Conservation (phyloP, 2,888 invertebrate species). For the Drosophila engyochracea region DNA sequence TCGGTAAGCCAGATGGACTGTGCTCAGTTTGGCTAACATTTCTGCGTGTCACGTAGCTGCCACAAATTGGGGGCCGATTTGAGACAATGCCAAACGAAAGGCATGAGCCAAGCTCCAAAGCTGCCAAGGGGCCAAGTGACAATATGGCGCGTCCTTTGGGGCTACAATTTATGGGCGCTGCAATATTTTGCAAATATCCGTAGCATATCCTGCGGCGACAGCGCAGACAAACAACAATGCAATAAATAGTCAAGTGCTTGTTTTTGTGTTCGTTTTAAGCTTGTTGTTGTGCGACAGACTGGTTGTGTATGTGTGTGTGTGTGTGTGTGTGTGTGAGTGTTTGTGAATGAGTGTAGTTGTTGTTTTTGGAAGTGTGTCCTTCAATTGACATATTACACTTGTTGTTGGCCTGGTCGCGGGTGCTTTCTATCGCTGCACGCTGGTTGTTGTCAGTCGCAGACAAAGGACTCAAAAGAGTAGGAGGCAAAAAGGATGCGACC, state of each 20-base stretch:
- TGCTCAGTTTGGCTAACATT: conserved; percentile 10
- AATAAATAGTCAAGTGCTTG: conserved; percentile 73
- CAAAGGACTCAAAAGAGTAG: conserved; percentile 33
- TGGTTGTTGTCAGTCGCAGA: conserved; percentile 35
- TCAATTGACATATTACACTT: conserved; percentile 80
- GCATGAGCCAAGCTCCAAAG: conserved; percentile 34
- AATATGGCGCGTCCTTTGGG: conserved; percentile 60
- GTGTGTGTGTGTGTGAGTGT: neutral
- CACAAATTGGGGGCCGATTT: conserved; percentile 67
- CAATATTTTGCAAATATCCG: conserved; percentile 80
- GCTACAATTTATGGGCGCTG: conserved; percentile 76
- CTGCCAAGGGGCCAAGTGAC: conserved; percentile 39
- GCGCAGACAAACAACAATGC: conserved; percentile 70
- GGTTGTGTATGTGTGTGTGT: neutral
- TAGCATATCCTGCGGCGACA: conserved; percentile 77
- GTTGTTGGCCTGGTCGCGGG: conserved; percentile 59
- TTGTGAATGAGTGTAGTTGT: conserved; percentile 13
- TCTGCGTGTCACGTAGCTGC: conserved; percentile 67
- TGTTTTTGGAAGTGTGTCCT: conserved; percentile 59
- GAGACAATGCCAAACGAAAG: conserved; percentile 39
- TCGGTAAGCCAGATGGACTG: conserved; percentile 18
- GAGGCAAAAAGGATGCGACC: conserved; percentile 6
- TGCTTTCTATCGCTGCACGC: conserved; percentile 47
- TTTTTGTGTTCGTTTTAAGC: conserved; percentile 19
- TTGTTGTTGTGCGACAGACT: conserved; percentile 13